These are phyloP conservation scores for Gopherus flavomarginatus DNA, from an alignment of 2,113 vertebrate species.

Conservation along the genomic window DNA sequence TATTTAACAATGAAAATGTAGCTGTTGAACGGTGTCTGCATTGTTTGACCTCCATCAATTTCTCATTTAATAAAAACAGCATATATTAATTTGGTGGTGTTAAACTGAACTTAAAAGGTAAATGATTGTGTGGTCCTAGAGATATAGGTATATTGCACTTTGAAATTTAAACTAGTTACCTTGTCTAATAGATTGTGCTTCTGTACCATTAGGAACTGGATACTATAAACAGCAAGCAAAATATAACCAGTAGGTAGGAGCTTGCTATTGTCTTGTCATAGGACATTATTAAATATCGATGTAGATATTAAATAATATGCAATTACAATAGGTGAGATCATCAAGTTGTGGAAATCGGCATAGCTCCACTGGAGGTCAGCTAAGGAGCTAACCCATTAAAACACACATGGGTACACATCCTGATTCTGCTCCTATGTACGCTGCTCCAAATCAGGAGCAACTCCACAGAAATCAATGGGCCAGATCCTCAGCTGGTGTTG, in stretches of 20 bases:
- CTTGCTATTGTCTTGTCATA: background rate
- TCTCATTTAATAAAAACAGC: constrained; percentile 35
- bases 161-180: background rate
- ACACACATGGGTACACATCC: constrained; percentile 42
- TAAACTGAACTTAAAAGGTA: constrained; percentile 23
- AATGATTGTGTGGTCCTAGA: background rate
- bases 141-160: background rate
- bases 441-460: background rate
- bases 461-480: background rate
- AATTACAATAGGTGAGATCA: constrained; percentile 56
- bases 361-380: constrained; percentile 43
- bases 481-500: background rate
- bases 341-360: constrained; percentile 21
- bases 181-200: background rate
- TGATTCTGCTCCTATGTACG: background rate
- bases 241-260: background rate
- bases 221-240: background rate
- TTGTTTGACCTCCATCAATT: constrained; percentile 11
- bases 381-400: background rate
- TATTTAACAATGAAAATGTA: background rate
- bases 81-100: background rate
- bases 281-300: background rate
- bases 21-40: constrained; percentile 1
- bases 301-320: constrained; percentile 26
- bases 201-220: background rate